These are phyloP conservation scores for Bolinopsis microptera DNA, from an alignment of 37 sponge, comb jelly and placozoan genomes.

Conservation along the genomic window DNA sequence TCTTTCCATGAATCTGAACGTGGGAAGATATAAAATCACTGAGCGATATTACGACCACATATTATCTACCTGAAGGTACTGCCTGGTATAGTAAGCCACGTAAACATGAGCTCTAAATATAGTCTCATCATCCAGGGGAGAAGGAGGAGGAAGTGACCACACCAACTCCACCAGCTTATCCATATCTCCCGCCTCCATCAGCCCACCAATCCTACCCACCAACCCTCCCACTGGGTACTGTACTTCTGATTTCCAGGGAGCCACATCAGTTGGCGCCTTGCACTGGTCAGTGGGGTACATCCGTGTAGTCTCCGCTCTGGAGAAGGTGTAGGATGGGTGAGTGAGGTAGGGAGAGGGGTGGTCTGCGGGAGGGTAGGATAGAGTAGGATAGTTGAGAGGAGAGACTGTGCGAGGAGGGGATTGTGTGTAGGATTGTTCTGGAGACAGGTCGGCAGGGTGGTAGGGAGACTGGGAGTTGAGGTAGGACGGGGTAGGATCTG, in stretches of 20 bases:
- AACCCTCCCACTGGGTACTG: not conserved
- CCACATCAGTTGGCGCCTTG: not conserved
- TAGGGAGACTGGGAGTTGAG: not conserved
- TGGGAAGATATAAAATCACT: too few relatives aligned
- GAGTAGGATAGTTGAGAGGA: not conserved
- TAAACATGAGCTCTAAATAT: not conserved
- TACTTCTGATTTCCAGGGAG: not conserved
- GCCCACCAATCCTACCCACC: not conserved
- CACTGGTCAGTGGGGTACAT: conserved; percentile 25
- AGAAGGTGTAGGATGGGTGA: not conserved
- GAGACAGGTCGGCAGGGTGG: not conserved
- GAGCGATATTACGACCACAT: too few relatives aligned
- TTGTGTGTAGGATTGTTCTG: not conserved
- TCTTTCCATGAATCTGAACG: too few relatives aligned
- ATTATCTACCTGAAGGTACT: conserved; percentile 21
- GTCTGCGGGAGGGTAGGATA: not conserved
- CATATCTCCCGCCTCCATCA: not conserved
- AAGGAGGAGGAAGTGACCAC: not conserved
- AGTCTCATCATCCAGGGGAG: conserved; percentile 21
- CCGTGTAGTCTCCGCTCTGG: not conserved
- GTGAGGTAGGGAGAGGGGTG: not conserved
- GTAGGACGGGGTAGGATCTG: not conserved
- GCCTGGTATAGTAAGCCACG: not conserved
- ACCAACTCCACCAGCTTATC: not conserved
- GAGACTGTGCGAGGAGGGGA: not conserved